Evolutionary conservation across 2,113 vertebrate genomes (phyloP), one percentile per base, ranked within the genome.

Genomic region (Neogale vison): DNA sequence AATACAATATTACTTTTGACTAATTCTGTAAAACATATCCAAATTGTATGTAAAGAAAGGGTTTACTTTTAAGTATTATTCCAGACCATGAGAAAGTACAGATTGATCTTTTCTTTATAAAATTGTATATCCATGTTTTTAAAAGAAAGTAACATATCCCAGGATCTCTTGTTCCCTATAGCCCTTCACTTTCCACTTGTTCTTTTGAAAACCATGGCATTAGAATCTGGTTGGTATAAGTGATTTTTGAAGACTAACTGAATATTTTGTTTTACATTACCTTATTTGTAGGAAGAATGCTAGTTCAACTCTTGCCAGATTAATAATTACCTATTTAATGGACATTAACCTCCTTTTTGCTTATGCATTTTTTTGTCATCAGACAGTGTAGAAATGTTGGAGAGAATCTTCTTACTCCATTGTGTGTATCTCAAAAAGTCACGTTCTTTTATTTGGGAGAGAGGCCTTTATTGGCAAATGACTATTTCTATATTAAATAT

Each of bases 1-100:
- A 85, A 93, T 83, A 86, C 93, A 93, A 47, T 24, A 90, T 59
- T 90, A 69, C 45, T 93, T 97, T 96, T 88, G 61, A 95, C 34
- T 80, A 77, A 61, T 90, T 80, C 74, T 79, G 0, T 96, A 87
- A 95, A 86, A 50, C 50, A 36, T 86, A 76, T 77, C 74, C 24
- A 96, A 81, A 97, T 93, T 89, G 39, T 52, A 36, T 34, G 12
- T 72, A 71, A 10, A 69, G 81, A 84, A 92, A 95, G 4, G 3
- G 34, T 61, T 86, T 97, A 65, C 14, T 77, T 95, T 88, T 86
- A 29, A 67, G 8, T 71, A 8, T 76, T 55, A 36, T 92, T 97
- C 50, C 85, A 29, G 45, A 93, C 6, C 18, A 42, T 83, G 45
- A 96, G 52, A 77, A 80, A 39, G 24, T 61, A 18, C 82, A 92